Conservation (phyloP, 2,797 vertebrate species). For the Falco berigora region DNA sequence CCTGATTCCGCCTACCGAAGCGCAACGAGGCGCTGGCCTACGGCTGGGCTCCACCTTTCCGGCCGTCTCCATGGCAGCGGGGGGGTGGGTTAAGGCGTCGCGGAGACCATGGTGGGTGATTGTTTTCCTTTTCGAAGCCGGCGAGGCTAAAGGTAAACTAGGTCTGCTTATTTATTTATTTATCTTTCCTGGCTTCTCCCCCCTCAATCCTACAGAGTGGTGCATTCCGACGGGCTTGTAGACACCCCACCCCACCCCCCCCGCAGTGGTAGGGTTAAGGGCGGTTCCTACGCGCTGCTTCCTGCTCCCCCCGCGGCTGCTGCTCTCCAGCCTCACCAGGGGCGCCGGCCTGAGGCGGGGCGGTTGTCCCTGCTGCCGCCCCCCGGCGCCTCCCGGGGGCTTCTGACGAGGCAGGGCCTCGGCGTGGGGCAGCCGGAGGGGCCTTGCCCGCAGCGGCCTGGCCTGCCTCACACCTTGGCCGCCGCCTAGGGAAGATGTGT, state of each 20-base stretch:
- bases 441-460: neutral
- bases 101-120: neutral
- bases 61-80: neutral
- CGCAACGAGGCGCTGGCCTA: fast-evolving
- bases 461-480: neutral
- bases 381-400: fast-evolving
- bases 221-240: neutral
- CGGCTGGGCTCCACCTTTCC: neutral
- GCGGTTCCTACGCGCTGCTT: neutral
- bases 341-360: neutral
- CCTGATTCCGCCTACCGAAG: neutral
- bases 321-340: fast-evolving
- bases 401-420: fast-evolving
- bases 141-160: neutral
- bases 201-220: neutral
- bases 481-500: neutral
- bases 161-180: neutral
- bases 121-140: neutral
- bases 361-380: fast-evolving
- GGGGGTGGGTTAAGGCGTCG: neutral
- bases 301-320: neutral
- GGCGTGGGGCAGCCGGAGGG: neutral
- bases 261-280: neutral
- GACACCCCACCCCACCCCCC: fast-evolving
- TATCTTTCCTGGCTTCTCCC: neutral